phyloP scores from a whole-genome alignment of 2,888 invertebrate genomes.

The Eilema caniola region DNA sequence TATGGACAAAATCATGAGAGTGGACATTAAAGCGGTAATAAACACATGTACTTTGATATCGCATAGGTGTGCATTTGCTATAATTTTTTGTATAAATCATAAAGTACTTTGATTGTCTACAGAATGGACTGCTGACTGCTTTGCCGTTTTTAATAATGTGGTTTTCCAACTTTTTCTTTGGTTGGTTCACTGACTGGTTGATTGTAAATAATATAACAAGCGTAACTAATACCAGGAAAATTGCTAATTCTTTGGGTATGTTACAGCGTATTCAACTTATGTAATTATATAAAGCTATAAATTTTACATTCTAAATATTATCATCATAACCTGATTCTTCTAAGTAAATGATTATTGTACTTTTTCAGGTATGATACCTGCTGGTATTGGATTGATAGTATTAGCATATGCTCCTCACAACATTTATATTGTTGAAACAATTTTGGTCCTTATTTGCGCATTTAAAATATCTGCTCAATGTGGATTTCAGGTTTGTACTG shows the following conservation, averaged over 20 bases:
- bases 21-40: constrained; percentile 83
- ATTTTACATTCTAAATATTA: neutral
- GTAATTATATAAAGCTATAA: neutral
- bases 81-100: neutral
- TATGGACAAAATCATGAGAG: constrained; percentile 90
- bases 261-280: constrained; percentile 22
- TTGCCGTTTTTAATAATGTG: constrained; percentile 92
- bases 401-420: constrained; percentile 85
- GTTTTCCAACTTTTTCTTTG: constrained; percentile 90
- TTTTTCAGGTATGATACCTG: constrained; percentile 81
- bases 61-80: constrained; percentile 62
- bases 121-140: constrained; percentile 90
- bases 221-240: constrained; percentile 86
- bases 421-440: constrained; percentile 81
- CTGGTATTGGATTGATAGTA: constrained; percentile 86
- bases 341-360: neutral
- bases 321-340: neutral
- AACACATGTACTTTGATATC: neutral
- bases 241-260: constrained; percentile 85
- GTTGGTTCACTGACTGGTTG: constrained; percentile 88
- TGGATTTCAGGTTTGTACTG: constrained; percentile 85
- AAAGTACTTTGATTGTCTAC: constrained; percentile 20
- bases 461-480: constrained; percentile 88
- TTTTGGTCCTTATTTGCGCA: constrained; percentile 88
- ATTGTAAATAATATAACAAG: constrained; percentile 84